These are phyloP conservation scores for Theretra japonica DNA, from an alignment of 2,888 invertebrate genomes.

Conservation along the genomic window DNA sequence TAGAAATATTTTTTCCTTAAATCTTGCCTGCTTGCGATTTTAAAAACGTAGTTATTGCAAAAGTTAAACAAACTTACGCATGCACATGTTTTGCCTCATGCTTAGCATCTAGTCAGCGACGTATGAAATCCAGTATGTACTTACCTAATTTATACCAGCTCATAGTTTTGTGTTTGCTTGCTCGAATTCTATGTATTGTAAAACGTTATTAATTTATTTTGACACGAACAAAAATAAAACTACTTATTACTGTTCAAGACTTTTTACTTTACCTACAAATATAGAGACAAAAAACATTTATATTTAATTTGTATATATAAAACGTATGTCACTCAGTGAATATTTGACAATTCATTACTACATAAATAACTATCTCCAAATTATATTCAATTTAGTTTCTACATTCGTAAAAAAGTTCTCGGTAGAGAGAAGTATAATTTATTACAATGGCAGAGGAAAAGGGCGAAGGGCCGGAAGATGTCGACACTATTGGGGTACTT, in stretches of 20 bases:
- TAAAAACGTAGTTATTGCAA: neutral
- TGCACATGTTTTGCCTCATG: slow-evolving; percentile 30
- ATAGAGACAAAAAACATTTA: neutral
- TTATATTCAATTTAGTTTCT: neutral
- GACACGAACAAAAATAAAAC: slow-evolving; percentile 45
- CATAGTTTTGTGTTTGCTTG: slow-evolving; percentile 24
- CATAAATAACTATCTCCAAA: too few relatives aligned
- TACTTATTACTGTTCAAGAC: slow-evolving; percentile 30
- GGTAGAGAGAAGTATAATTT: slow-evolving; percentile 46
- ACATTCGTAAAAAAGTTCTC: neutral
- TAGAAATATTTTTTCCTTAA: neutral
- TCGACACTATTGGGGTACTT: slow-evolving; percentile 76
- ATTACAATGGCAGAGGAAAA: slow-evolving; percentile 60
- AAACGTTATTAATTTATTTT: slow-evolving; percentile 57
- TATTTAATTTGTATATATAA: too few relatives aligned
- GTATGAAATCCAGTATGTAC: slow-evolving; percentile 25
- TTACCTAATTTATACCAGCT: slow-evolving; percentile 31
- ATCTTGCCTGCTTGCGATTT: slow-evolving; percentile 12
- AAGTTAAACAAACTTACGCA: neutral
- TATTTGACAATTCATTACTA: neutral
- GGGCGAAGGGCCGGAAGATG: slow-evolving; percentile 72
- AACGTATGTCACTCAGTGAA: neutral
- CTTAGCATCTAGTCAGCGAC: slow-evolving; percentile 43
- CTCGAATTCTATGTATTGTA: slow-evolving; percentile 32
- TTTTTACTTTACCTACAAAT: slow-evolving; percentile 12